phyloP scores from a whole-genome alignment of 2,113 vertebrate species.

The Anguilla japonica region DNA sequence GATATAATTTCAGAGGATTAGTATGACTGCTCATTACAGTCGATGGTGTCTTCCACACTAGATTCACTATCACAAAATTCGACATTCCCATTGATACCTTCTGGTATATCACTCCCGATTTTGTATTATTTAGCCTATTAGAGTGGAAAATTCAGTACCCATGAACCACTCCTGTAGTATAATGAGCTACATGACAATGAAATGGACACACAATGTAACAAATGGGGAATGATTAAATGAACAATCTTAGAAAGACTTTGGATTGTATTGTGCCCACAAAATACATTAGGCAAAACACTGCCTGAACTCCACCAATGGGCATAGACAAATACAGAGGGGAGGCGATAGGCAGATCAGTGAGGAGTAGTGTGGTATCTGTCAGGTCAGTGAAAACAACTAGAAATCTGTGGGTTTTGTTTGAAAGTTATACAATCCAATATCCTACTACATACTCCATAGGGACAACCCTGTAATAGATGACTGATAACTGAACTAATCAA shows the following conservation, averaged over 20 bases:
- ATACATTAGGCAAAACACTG: too few species aligned
- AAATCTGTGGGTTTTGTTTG: background rate
- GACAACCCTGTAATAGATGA: background rate
- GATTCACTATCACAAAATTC: too few species aligned
- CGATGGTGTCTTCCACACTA: too few species aligned
- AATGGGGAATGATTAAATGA: too few species aligned
- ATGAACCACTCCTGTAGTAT: background rate
- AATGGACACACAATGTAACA: background rate
- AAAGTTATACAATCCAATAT: background rate
- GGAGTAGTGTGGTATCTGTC: background rate
- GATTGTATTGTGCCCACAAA: too few species aligned
- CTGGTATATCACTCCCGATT: background rate
- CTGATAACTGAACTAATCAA: background rate
- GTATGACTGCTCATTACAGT: too few species aligned
- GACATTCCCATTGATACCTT: background rate
- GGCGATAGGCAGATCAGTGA: background rate
- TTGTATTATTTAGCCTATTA: background rate
- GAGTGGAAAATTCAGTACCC: background rate
- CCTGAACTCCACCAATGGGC: background rate
- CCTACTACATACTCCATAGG: background rate
- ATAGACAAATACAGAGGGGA: background rate
- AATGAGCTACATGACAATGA: background rate
- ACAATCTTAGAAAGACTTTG: too few species aligned
- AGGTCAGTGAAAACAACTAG: background rate
- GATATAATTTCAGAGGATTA: too few species aligned